phyloP scores from a whole-genome alignment of 2,888 invertebrate species.

The Ischnura elegans region DNA sequence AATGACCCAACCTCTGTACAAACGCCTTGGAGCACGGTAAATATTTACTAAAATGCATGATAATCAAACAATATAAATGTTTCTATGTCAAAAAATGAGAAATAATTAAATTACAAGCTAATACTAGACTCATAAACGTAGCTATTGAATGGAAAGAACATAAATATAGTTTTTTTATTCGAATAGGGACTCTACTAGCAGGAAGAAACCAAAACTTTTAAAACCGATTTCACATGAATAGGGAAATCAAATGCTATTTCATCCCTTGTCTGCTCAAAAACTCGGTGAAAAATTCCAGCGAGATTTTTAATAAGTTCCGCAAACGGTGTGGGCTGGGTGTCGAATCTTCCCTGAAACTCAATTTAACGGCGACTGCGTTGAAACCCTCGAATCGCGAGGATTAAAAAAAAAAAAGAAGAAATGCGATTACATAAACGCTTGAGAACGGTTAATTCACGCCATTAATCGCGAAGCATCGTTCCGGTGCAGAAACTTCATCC shows the following conservation, averaged over 20 bases:
- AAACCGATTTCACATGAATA: not conserved
- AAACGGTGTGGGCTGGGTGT: not conserved
- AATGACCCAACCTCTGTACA: too few species aligned
- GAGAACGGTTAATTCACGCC: conserved; percentile 26
- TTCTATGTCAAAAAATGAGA: too few species aligned
- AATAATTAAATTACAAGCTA: too few species aligned
- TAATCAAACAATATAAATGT: too few species aligned
- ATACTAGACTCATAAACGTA: too few species aligned
- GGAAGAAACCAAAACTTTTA: not conserved
- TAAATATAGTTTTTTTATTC: not conserved
- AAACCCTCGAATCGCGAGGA: not conserved
- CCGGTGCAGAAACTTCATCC: conserved; percentile 21
- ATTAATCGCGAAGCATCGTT: conserved; percentile 28
- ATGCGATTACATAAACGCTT: not conserved
- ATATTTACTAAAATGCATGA: too few species aligned
- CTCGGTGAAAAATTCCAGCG: not conserved
- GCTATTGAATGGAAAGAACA: too few species aligned
- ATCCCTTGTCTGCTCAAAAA: not conserved
- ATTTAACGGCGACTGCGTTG: not conserved
- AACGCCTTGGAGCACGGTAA: too few species aligned
- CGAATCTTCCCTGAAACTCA: conserved; percentile 6
- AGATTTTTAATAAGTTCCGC: conserved; percentile 21
- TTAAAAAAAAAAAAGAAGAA: not conserved
- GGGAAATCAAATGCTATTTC: not conserved
- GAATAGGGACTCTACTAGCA: not conserved